Evolutionary conservation across 2,888 invertebrate species (phyloP).

Genomic region (Spicauda simplicius): DNA sequence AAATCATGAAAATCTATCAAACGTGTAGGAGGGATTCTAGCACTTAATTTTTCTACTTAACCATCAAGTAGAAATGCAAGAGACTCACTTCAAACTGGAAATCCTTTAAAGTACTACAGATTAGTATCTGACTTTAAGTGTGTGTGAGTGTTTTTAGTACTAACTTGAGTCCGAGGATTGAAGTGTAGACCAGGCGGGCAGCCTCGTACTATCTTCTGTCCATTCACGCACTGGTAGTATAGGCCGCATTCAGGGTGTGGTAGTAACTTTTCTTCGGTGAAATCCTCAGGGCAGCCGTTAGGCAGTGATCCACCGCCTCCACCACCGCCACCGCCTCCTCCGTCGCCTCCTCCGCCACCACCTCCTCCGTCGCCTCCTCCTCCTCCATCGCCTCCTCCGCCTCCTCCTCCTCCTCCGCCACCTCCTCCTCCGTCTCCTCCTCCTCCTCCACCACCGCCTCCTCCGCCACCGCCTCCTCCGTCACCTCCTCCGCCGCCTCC

Average conservation of each 20-base stretch:
- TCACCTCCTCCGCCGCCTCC: slow-evolving; percentile 38
- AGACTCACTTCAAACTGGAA: too few relatives aligned
- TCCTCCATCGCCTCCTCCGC: slow-evolving; percentile 14
- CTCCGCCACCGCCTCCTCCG: slow-evolving; percentile 17
- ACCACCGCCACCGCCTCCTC: slow-evolving; percentile 17
- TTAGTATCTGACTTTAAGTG: too few relatives aligned
- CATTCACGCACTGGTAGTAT: slow-evolving; percentile 54
- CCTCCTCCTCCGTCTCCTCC: slow-evolving; percentile 32
- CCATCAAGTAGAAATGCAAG: too few relatives aligned
- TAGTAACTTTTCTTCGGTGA: slow-evolving; percentile 46
- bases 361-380: slow-evolving; percentile 18
- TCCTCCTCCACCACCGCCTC: slow-evolving; percentile 33
- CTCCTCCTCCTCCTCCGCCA: slow-evolving; percentile 29
- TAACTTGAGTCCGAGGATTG: slow-evolving; percentile 44
- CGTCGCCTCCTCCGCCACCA: slow-evolving; percentile 31
- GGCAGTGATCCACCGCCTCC: slow-evolving; percentile 32
- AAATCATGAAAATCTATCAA: too few relatives aligned
- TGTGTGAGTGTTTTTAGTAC: not conserved
- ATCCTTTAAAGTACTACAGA: too few relatives aligned
- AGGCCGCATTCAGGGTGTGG: slow-evolving; percentile 53
- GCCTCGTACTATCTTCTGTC: slow-evolving; percentile 41
- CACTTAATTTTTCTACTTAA: too few relatives aligned
- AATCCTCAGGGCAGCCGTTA: slow-evolving; percentile 52
- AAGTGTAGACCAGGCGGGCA: slow-evolving; percentile 49
- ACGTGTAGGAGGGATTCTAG: too few relatives aligned